Evolutionary conservation across 2,113 vertebrate genomes (phyloP).

Genomic region (Platysteira castanea): DNA sequence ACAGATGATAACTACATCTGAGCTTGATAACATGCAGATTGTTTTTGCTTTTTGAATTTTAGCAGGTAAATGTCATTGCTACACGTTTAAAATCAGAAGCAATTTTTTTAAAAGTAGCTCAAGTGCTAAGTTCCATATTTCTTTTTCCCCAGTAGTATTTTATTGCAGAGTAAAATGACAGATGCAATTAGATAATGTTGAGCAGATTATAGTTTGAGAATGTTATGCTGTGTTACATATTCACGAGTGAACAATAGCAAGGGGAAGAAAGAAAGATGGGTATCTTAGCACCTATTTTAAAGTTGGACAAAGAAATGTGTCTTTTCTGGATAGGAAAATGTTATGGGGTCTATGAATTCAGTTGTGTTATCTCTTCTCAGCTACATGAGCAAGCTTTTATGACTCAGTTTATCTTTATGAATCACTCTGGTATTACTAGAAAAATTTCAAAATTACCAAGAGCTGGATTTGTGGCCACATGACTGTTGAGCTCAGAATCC

Average conservation of each 20-base stretch:
- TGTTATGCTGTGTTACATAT: constrained; percentile 50
- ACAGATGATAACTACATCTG: not conserved
- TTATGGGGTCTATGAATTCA: not conserved
- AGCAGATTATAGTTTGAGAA: constrained; percentile 50
- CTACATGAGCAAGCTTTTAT: not conserved
- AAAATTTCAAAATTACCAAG: not conserved
- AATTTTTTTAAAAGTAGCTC: constrained; percentile 42
- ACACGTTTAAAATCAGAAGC: constrained; percentile 52
- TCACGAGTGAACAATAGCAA: constrained; percentile 46
- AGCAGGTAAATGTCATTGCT: constrained; percentile 53
- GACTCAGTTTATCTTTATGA: not conserved
- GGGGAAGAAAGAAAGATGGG: not conserved
- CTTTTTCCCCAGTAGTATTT: constrained; percentile 54
- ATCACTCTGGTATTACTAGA: not conserved
- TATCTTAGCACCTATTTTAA: constrained; percentile 36
- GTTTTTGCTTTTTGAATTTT: constrained; percentile 54
- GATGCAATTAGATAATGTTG: constrained; percentile 63
- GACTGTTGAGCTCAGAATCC: not conserved
- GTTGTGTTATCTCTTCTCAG: not conserved
- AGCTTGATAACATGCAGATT: constrained; percentile 44
- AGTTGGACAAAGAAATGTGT: constrained; percentile 10
- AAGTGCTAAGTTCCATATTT: constrained; percentile 43
- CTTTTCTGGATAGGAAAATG: constrained; percentile 30
- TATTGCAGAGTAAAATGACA: constrained; percentile 56
- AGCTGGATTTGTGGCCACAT: not conserved